Evolutionary conservation across 1,140 invertebrate species (phyloP), one percentile per base, ranked within the genome.

Genomic region (Sycophila sp.): DNA sequence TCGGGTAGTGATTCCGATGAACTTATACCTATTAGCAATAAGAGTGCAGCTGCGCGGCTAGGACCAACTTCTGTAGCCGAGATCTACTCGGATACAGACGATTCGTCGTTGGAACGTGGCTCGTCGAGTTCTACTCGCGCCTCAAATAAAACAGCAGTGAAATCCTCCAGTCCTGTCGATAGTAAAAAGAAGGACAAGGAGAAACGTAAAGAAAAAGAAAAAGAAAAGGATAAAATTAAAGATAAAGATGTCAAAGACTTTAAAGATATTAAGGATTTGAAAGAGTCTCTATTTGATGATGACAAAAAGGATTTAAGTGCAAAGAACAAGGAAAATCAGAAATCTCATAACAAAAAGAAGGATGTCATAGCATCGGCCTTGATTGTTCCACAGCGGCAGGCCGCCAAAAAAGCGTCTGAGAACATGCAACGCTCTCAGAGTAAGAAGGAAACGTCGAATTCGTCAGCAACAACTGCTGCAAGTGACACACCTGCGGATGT

Each of bases 381-480:
- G 34, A 95, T 96, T 76, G 94, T 96, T n/a, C 95, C 94, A 1
- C 95, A 96, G 81, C 87, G 95, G 59, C 93, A 96, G 83, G 94
- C 95, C 22, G 94, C 95, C 17, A 96, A 96, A 78, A 96, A 96
- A 81, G 94, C 94, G 2, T 93, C 93, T 2, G 95, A 96, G 83
- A 95, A 93, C 78, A 92, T 96, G 89, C 91, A 84, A 49, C 76
- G 82, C 19, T 80, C 82, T 17, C 80, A 81, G 42, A 72, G 67
- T 45, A 72, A 72, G 30, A 72, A 72, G 40, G 70, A 72, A 32
- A 28, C 45, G 19, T 34, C 49, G 2, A 17, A 55, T 13, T 19
- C 32, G 17, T 17, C 34, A 5, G 19, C 38, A 34, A 13, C 36
- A 42, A 51, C 36, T 15, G 13, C 42, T 17, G 47, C 28, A 30